A percentile compares a stretch with the other conserved stretches of the same genome.
These are phyloP conservation scores for Papilio helenus DNA, from an alignment of 1,140 invertebrate genomes.

Conservation along the genomic window DNA sequence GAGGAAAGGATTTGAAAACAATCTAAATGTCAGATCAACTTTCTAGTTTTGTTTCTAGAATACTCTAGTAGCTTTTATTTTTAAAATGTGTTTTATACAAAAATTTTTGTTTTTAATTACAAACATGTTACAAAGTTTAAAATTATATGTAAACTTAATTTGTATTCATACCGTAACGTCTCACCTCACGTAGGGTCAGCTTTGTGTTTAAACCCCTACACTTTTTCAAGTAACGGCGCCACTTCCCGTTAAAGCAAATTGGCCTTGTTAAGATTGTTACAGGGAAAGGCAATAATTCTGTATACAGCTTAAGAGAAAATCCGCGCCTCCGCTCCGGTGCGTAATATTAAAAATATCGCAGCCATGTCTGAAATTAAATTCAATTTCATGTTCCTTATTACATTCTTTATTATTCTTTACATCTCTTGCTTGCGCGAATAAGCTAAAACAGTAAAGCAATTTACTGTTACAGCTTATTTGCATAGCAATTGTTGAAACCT, in stretches of 20 bases:
- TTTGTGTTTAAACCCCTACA: conserved; percentile 29
- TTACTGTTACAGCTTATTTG: conserved; percentile 16
- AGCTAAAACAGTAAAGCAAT: conserved; percentile 22
- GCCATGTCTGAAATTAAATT: conserved; percentile 35
- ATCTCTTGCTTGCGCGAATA: neutral
- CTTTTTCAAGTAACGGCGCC: conserved; percentile 17
- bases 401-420: conserved; percentile 34
- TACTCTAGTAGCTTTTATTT: too few species aligned
- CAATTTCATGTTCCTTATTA: conserved; percentile 37
- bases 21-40: neutral
- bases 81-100: neutral
- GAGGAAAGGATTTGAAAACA: neutral
- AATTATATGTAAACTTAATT: conserved; percentile 22
- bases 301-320: conserved; percentile 31
- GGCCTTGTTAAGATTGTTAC: conserved; percentile 34
- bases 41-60: too few species aligned
- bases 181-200: conserved; percentile 16
- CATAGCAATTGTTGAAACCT: neutral
- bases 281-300: conserved; percentile 32
- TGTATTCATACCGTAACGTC: conserved; percentile 6
- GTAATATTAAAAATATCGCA: conserved; percentile 35
- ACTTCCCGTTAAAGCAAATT: conserved; percentile 34
- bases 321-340: conserved; percentile 29
- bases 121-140: neutral
- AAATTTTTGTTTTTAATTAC: neutral